Evolutionary conservation across 2,113 vertebrate genomes (phyloP), one percentile per base, ranked within the genome.

Genomic region (Chaenocephalus aceratus): DNA sequence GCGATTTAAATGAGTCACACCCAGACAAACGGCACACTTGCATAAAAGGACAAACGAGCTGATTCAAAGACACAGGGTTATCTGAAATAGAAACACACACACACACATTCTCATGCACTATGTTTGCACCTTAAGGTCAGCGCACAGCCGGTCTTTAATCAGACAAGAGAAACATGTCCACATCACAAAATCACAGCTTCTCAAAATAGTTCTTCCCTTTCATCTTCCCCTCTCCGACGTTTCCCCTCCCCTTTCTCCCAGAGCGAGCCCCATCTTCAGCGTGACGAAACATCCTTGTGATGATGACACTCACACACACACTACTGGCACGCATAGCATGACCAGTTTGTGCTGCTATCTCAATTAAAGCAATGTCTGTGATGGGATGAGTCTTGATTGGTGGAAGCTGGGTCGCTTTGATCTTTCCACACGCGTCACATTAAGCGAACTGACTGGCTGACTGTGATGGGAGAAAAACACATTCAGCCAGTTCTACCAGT

Each of bases 131-230:
- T 72, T 89, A 77, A 91, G 90, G 90, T 91, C 85, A 80, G 18
- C 1, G 7, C 77, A 11, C 64, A 48, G 67, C 54, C 13, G 10
- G 41, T 58, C 82, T 88, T 67, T 90, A 90, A 92, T 91, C 88
- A 85, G 67, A 76, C 65, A 89, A 60, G 84, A 82, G 58, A 75
- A 87, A 83, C 60, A 85, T 67, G 84, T 88, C 86, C 87, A 84
- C 86, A 84, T 89, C 66, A 80, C 72, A 87, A 83, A 85, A 84
- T 90, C 85, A 36, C 72, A 0, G 70, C 77, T 86, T 90, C 89
- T 88, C 79, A 83, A 84, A 90, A 91, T 91, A 89, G 79, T 69
- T 51, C 63, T 64, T 48, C 67, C 62, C 71, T 83, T 82, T 87
- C 75, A 84, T 81, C 88, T 86, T 68, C 59, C 62, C 18, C 74